Percentiles rank a stretch among this genome's conserved stretches.
phyloP scores from a whole-genome alignment of 1,140 invertebrate genomes.

The Mamestra configurata region DNA sequence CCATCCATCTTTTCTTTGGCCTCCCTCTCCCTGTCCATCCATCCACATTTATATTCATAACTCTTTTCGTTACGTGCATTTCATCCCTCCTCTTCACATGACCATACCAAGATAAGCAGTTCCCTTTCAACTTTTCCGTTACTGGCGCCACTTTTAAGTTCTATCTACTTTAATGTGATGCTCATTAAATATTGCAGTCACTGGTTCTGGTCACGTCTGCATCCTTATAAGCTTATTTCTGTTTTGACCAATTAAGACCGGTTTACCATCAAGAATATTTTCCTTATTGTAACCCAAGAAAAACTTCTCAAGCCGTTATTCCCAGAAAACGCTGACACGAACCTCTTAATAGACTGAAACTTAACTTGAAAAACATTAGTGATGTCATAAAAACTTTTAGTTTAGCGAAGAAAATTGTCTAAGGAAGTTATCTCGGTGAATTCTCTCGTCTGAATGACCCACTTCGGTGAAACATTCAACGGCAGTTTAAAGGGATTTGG shows the following conservation, averaged over 20 bases:
- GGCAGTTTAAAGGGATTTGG: slow-evolving; percentile 34
- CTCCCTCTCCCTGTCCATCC: too few species aligned
- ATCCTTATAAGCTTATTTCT: too few species aligned
- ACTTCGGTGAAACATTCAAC: slow-evolving; percentile 27
- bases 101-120: too few species aligned
- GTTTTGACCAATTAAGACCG: too few species aligned
- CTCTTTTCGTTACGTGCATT: too few species aligned
- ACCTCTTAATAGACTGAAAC: slow-evolving; percentile 42
- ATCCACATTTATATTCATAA: too few species aligned
- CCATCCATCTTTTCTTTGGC: too few species aligned
- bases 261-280: background rate
- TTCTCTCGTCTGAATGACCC: slow-evolving; percentile 34
- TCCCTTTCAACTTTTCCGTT: too few species aligned
- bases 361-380: slow-evolving; percentile 42
- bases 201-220: background rate
- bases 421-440: slow-evolving; percentile 32
- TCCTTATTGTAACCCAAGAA: background rate
- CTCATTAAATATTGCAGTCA: too few species aligned
- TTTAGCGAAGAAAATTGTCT: slow-evolving; percentile 32
- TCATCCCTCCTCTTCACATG: too few species aligned
- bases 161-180: too few species aligned
- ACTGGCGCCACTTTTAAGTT: too few species aligned
- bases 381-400: slow-evolving; percentile 46
- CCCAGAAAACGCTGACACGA: slow-evolving; percentile 32
- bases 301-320: slow-evolving; percentile 31